Conservation (phyloP, 2,113 vertebrate genomes). For the Gnathonemus longibarbis region DNA sequence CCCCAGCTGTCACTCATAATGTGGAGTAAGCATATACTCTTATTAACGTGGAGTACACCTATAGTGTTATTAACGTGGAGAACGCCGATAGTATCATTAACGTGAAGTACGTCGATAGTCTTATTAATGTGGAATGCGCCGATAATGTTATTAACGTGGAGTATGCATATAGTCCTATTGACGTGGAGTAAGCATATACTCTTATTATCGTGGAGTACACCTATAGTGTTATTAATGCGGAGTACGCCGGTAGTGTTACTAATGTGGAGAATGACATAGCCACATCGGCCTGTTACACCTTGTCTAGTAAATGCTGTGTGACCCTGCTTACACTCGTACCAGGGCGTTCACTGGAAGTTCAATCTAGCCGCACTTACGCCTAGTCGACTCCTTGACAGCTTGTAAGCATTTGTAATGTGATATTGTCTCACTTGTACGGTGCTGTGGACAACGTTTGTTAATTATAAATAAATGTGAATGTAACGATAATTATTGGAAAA, state of each 20-base stretch:
- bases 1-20: background rate
- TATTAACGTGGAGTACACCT: background rate
- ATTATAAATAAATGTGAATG: background rate
- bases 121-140: background rate
- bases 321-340: background rate
- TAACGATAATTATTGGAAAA: background rate
- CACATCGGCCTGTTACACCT: background rate
- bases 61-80: background rate
- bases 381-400: background rate
- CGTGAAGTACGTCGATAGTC: no score
- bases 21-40: background rate
- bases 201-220: background rate
- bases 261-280: background rate
- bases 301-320: background rate
- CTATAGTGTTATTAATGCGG: background rate
- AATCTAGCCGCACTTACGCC: background rate
- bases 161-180: background rate
- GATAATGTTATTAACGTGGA: background rate
- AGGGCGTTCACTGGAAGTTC: background rate
- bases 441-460: background rate
- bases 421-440: background rate
- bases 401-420: background rate
- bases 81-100: background rate
- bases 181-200: background rate
- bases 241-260: background rate